phyloP scores from a whole-genome alignment of 2,797 vertebrate species.

The Spinus olivaceus region DNA sequence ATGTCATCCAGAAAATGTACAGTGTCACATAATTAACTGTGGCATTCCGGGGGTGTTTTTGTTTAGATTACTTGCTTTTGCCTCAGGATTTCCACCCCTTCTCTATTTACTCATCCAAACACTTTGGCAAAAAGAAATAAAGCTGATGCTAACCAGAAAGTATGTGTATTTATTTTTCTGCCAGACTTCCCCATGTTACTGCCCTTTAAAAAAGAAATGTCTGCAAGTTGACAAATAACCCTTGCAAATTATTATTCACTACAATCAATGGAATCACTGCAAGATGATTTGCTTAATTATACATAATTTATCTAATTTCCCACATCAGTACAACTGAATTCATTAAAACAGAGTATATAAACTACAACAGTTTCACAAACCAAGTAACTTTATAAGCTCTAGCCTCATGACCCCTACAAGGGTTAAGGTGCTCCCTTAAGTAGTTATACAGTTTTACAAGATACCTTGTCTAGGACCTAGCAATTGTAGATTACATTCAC shows the following conservation, averaged over 20 bases:
- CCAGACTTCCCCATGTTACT: background rate
- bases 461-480: background rate
- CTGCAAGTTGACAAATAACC: background rate
- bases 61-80: background rate
- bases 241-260: background rate
- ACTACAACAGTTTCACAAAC: background rate
- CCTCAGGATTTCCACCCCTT: background rate
- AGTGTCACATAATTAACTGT: background rate
- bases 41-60: background rate
- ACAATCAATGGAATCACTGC: background rate
- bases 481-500: background rate
- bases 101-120: background rate
- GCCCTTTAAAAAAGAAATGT: background rate
- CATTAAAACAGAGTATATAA: background rate
- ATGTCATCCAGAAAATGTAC: background rate
- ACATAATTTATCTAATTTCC: background rate
- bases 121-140: background rate
- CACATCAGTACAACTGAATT: background rate
- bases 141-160: background rate
- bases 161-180: background rate
- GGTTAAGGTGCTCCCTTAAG: background rate
- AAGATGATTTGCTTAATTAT: slow-evolving; percentile 16
- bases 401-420: background rate
- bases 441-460: background rate
- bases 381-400: background rate